A percentile compares a stretch with the other conserved stretches of the same genome.
Conservation (phyloP, 2,888 invertebrate genomes). For the Drosophila meridionalis region DNA sequence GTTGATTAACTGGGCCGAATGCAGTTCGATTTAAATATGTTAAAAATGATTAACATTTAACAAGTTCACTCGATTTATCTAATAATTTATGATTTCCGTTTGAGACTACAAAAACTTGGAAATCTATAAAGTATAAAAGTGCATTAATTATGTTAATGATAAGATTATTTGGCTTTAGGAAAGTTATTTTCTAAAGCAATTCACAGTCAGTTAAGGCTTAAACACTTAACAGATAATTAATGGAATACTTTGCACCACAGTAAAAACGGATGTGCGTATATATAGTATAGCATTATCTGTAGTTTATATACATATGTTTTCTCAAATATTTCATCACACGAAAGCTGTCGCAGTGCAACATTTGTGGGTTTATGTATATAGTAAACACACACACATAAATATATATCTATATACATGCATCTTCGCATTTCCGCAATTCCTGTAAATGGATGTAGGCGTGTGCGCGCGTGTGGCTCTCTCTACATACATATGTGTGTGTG, state of each 20-base stretch:
- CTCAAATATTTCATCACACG: neutral
- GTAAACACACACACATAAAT: neutral
- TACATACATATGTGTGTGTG: neutral
- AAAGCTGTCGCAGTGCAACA: constrained; percentile 6
- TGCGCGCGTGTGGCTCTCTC: neutral
- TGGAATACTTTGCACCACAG: constrained; percentile 26
- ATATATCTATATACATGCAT: neutral
- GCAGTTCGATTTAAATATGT: too few species aligned
- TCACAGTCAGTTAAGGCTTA: neutral
- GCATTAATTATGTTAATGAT: neutral
- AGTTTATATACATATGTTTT: neutral
- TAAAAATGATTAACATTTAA: too few species aligned
- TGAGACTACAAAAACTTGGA: too few species aligned
- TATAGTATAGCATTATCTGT: neutral
- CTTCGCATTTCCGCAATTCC: neutral
- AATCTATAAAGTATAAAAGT: neutral
- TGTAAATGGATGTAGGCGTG: constrained; percentile 1
- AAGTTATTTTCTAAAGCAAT: neutral
- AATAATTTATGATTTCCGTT: too few species aligned
- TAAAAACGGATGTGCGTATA: constrained; percentile 20
- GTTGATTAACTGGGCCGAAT: neutral
- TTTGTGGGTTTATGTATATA: neutral
- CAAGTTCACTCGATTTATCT: too few species aligned
- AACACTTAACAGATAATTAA: constrained; percentile 29
- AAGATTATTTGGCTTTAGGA: constrained; percentile 1